Evolutionary conservation across 2,888 invertebrate species (phyloP), one percentile per base, ranked within the genome.

Genomic region (Nomada fucata): DNA sequence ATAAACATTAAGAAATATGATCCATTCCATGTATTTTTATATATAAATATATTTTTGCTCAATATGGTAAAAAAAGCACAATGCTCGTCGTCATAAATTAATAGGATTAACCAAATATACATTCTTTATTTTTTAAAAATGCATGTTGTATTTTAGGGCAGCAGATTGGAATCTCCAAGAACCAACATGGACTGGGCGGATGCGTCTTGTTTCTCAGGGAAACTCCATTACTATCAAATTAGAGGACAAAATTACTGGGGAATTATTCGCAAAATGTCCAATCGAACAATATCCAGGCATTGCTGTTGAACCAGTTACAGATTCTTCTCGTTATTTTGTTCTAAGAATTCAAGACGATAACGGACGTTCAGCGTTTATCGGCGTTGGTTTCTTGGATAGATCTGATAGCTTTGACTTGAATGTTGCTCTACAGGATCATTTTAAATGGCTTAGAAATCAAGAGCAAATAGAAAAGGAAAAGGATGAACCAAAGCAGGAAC

Each of bases 351-450:
- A 98, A 94, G 98, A 98, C 94, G 98, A 98, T 92, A 97, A 97
- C 94, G 98, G 98, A 96, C 95, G 98, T 86, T 96, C 96, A 89
- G 99, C 99, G 23, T 99, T 98, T 92, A 97, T 99, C 92, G 99
- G 99, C 1, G 95, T 99, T 73, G 99, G 99, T 15, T 99, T 99
- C 94, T 97, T 98, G 1, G 99, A 99, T 94, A 95, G 99, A 88
- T 98, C 99, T 29, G 99, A 99, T 94, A 99, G 99, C 65, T 99
- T 99, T 95, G 99, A 99, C 94, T 95, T 99, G 82, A 99, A 99
- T 94, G 99, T 99, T 44, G 97, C 99, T 55, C 95, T 99, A 71
- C 99, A 99, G 95, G 99, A 99, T 94, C 99, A 99, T 93, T 99
- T 99, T 93, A 99, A 99, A 94, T 98, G 97, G 97, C 94, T 98